Base-by-base conservation (phyloP, 2,113 vertebrate genomes). In the Morone chrysops region DNA sequence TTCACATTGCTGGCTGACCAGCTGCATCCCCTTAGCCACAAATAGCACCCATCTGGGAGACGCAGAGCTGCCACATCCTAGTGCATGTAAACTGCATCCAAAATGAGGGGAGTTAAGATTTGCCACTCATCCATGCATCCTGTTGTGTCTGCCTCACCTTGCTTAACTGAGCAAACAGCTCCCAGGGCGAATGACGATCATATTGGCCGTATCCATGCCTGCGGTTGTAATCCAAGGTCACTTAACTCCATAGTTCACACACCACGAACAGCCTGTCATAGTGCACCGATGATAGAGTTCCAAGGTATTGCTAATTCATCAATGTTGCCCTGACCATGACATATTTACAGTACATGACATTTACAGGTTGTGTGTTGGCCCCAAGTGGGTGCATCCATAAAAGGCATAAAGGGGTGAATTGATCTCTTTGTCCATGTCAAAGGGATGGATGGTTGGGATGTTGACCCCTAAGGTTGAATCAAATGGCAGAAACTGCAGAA, bases 161-260 rank as follows among this genome's bases (percentile, higher is more conserved):
- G 68, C 70, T 57, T n/a, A 61, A 61, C 31, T n/a, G 54, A 82
- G 78, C 47, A 31, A 41, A 78, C 56, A 43, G 50, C 36, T 8
- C 77, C 81, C 13, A 38, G 63, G 75, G 82, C 63, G 57, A 80
- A 20, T 36, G 74, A 67, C 54, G 78, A 69, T 78, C 67, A 20
- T 16, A 54, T 63, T 45, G 38, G 41, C 80, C 82, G 86, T 80
- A 79, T 84, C 31, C 1, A 22, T 8, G 80, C 86, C 82, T 31
- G 75, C 11, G 68, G 88, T 75, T 56, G 67, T 22, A 66, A 80
- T 85, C 61, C 86, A 90, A 90, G 92, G 92, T 91, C 80, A 76
- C 69, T 68, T 38, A 56, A 81, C 69, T 81, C 72, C 25, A 41
- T 74, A 41, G 56, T 81, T 72, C 80, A 59, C 81, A 10, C 65